phyloP scores from a whole-genome alignment of 2,113 vertebrate genomes.

The Pavo muticus region DNA sequence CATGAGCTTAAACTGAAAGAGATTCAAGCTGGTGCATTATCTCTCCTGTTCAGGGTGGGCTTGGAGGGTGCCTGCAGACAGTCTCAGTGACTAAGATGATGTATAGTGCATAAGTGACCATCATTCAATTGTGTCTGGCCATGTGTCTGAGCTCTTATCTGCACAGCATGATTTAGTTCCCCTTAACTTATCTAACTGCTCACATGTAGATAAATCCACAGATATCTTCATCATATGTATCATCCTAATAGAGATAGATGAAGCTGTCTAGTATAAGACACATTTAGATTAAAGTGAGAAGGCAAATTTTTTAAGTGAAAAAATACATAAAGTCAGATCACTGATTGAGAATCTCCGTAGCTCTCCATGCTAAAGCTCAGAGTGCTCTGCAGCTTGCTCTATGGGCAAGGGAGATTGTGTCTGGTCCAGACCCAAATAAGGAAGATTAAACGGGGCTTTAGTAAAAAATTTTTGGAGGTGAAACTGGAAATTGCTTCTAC shows the following conservation, averaged over 20 bases:
- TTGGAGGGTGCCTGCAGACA: neutral
- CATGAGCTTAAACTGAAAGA: conserved; percentile 3
- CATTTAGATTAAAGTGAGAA: neutral
- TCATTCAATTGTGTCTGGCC: neutral
- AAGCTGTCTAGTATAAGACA: neutral
- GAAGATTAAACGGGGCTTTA: neutral
- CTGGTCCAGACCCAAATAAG: neutral
- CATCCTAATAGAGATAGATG: neutral
- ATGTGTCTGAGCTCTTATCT: neutral
- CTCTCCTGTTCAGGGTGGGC: neutral
- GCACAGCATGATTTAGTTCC: neutral
- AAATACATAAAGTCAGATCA: neutral
- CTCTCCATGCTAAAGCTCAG: neutral
- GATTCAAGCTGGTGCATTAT: neutral
- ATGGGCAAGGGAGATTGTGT: neutral
- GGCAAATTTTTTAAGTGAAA: neutral
- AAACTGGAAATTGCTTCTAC: neutral
- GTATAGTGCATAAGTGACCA: neutral
- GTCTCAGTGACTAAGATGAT: neutral
- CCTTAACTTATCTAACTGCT: neutral
- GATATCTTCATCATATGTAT: neutral
- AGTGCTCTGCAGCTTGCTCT: neutral
- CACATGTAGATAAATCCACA: neutral
- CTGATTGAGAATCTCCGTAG: neutral
- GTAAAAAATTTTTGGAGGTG: neutral